phyloP scores from a whole-genome alignment of 2,113 vertebrate genomes.

The Glaucomys volans region DNA sequence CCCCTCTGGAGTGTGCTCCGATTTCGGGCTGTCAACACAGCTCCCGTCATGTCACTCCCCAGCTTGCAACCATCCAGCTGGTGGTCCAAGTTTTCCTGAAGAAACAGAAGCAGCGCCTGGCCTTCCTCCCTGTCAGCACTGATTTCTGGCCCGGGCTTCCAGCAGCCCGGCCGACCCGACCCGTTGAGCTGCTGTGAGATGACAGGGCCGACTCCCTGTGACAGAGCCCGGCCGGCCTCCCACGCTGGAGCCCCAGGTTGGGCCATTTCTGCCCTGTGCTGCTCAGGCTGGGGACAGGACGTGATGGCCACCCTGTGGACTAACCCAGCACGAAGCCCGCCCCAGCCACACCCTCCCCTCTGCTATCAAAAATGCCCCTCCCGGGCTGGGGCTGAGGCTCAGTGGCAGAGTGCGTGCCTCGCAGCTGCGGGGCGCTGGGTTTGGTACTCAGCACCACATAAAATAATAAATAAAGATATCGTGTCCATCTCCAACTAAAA shows the following conservation, averaged over 20 bases:
- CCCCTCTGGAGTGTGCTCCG: conserved; percentile 45
- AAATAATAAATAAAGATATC: too few species aligned
- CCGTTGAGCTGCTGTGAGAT: neutral
- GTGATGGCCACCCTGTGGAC: neutral
- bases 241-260: neutral
- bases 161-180: neutral
- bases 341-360: neutral
- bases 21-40: conserved; percentile 72
- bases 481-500: too few species aligned
- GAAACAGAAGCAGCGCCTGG: neutral
- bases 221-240: too few species aligned
- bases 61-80: conserved; percentile 44
- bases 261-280: neutral
- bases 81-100: conserved; percentile 65
- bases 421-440: too few species aligned
- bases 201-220: too few species aligned
- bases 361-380: neutral
- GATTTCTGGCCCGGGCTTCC: neutral
- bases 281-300: neutral
- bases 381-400: too few species aligned
- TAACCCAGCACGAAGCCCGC: neutral
- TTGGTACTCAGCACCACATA: too few species aligned
- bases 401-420: too few species aligned
- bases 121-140: neutral
- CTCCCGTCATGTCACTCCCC: conserved; percentile 47